Evolutionary conservation across 35 echinoderm and acorn worm genomes (phyloP).

Genomic region (Amphiura filiformis): DNA sequence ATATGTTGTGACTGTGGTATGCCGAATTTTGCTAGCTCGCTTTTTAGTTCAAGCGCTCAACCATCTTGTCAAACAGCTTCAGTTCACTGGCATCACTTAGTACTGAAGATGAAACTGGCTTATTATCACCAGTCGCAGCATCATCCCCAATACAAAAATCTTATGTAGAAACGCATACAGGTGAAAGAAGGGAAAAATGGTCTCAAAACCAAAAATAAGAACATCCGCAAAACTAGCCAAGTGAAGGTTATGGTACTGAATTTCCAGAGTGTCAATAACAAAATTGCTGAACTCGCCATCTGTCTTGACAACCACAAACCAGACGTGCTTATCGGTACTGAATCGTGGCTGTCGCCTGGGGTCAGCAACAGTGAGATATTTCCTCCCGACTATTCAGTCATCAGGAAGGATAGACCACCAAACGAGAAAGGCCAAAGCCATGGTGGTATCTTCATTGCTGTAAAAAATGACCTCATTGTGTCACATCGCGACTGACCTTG

Average conservation of each 20-base stretch:
- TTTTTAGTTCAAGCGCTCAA: background rate
- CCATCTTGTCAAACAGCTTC: background rate
- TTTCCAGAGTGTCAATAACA: slow-evolving; percentile 24
- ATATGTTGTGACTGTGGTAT: slow-evolving; percentile 14
- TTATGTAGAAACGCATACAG: too few species aligned
- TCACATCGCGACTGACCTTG: background rate
- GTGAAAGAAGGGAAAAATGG: too few species aligned
- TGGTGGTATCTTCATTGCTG: slow-evolving; percentile 1
- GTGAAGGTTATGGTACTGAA: slow-evolving; percentile 9
- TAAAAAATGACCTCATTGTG: background rate
- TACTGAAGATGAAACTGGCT: background rate
- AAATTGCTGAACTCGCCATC: slow-evolving; percentile 6
- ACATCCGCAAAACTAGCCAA: background rate
- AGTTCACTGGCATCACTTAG: background rate
- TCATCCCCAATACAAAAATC: background rate
- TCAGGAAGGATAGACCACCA: background rate
- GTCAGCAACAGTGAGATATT: background rate
- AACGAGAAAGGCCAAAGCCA: background rate
- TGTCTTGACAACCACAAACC: background rate
- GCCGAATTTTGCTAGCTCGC: background rate
- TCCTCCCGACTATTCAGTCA: background rate
- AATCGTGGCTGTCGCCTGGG: background rate
- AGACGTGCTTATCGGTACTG: slow-evolving; percentile 11
- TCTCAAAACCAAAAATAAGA: background rate
- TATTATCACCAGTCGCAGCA: background rate